phyloP scores from a whole-genome alignment of 2,888 invertebrate species.

The Glaucopsyche alexis region DNA sequence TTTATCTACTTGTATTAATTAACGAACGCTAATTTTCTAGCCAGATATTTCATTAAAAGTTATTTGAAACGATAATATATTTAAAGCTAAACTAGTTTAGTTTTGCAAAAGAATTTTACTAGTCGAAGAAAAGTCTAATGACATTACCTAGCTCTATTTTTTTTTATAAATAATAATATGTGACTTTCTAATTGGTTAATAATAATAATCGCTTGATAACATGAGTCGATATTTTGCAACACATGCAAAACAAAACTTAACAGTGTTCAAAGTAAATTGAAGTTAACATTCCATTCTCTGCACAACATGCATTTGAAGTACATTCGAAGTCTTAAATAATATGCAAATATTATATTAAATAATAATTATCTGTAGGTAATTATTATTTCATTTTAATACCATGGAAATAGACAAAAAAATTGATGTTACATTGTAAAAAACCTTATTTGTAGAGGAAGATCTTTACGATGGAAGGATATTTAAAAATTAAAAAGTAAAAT shows the following conservation, averaged over 20 bases:
- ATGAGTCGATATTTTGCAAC: not conserved
- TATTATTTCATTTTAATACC: not conserved
- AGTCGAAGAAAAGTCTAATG: not conserved
- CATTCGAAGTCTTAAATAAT: no score
- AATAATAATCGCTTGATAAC: not conserved
- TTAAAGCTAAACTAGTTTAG: constrained; percentile 3
- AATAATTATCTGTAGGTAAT: no score
- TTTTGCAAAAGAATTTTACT: not conserved
- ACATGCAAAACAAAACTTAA: no score
- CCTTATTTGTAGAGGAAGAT: constrained; percentile 1
- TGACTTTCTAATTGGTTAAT: not conserved
- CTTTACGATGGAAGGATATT: not conserved
- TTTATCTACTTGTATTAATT: not conserved
- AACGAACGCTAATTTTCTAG: not conserved
- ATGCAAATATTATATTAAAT: no score
- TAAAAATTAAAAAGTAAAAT: not conserved
- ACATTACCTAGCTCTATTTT: not conserved
- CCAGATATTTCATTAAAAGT: not conserved
- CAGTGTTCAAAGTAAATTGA: no score
- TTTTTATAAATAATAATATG: constrained; percentile 6
- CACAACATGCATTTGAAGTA: no score
- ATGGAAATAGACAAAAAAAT: not conserved
- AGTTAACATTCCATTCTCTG: no score
- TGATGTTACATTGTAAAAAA: not conserved
- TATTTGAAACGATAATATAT: not conserved